Evolutionary conservation across 1,140 invertebrate species (phyloP).

Genomic region (Bilobella aurantiaca): DNA sequence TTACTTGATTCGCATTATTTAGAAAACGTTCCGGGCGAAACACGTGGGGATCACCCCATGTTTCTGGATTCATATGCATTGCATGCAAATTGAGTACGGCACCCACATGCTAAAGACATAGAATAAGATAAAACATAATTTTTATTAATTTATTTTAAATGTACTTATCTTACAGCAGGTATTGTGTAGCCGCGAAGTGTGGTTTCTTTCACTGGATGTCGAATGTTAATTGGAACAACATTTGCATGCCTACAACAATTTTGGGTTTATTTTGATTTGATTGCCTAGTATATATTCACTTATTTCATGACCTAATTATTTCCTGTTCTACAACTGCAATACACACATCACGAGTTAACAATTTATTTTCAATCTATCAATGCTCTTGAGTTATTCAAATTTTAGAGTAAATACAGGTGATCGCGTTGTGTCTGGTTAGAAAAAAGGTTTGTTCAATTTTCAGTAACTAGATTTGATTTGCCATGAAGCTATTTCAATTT

Average conservation of each 20-base stretch:
- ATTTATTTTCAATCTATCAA: too few species aligned
- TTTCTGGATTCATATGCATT: slow-evolving; percentile 57
- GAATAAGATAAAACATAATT: background rate
- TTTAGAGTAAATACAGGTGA: too few species aligned
- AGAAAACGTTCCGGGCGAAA: slow-evolving; percentile 69
- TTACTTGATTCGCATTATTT: background rate
- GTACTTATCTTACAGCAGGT: background rate
- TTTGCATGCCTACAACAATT: slow-evolving; percentile 1
- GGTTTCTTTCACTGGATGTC: background rate
- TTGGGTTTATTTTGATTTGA: too few species aligned
- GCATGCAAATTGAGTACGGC: slow-evolving; percentile 68
- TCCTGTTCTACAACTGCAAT: too few species aligned
- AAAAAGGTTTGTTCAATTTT: too few species aligned
- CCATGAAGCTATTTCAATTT: too few species aligned
- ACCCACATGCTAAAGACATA: slow-evolving; percentile 57
- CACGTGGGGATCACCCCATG: slow-evolving; percentile 55
- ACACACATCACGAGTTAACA: too few species aligned
- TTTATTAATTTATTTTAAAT: background rate
- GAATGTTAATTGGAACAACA: background rate
- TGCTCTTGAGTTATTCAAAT: too few species aligned
- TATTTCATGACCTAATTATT: too few species aligned
- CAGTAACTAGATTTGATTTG: too few species aligned
- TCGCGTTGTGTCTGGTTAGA: too few species aligned
- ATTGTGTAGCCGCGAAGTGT: background rate
- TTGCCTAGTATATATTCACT: too few species aligned